These are phyloP conservation scores for Pteronotus mesoamericanus DNA, from an alignment of 2,797 vertebrate genomes.

Conservation along the genomic window DNA sequence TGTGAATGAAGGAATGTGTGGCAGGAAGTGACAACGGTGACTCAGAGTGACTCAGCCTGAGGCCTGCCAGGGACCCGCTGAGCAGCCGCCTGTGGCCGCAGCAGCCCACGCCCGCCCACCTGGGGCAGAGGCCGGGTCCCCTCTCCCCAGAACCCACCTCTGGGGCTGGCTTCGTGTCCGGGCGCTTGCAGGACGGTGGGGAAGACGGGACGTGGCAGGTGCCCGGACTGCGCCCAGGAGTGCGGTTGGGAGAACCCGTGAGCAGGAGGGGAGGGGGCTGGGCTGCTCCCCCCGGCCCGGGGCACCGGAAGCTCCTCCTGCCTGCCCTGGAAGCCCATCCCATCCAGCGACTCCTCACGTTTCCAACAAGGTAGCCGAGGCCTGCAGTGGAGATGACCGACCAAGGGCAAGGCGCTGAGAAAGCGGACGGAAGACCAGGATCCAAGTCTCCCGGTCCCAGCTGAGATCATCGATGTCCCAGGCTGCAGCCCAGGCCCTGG, in stretches of 20 bases:
- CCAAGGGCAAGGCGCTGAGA: neutral
- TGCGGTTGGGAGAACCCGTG: fast-evolving
- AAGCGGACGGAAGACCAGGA: neutral
- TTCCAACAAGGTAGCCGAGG: neutral
- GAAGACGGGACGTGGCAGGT: neutral
- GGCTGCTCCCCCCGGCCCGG: fast-evolving
- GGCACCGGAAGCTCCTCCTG: fast-evolving
- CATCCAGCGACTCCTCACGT: neutral
- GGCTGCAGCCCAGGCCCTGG: neutral
- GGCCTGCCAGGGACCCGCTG: neutral
- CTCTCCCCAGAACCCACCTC: neutral
- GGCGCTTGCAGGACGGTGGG: neutral
- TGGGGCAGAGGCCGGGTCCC: neutral
- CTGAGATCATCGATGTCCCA: fast-evolving
- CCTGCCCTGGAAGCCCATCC: neutral
- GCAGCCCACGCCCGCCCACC: neutral
- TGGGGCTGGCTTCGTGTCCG: neutral
- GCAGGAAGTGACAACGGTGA: conserved; percentile 63
- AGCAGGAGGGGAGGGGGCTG: neutral
- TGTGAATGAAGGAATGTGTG: conserved; percentile 46
- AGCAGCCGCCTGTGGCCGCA: neutral
- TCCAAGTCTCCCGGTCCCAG: fast-evolving
- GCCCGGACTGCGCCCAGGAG: neutral
- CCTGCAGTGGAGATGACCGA: neutral
- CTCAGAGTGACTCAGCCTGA: conserved; percentile 63